Evolutionary conservation across 2,888 invertebrate species (phyloP), one percentile per base, ranked within the genome.

Genomic region (Stenchaetothrips biformis): DNA sequence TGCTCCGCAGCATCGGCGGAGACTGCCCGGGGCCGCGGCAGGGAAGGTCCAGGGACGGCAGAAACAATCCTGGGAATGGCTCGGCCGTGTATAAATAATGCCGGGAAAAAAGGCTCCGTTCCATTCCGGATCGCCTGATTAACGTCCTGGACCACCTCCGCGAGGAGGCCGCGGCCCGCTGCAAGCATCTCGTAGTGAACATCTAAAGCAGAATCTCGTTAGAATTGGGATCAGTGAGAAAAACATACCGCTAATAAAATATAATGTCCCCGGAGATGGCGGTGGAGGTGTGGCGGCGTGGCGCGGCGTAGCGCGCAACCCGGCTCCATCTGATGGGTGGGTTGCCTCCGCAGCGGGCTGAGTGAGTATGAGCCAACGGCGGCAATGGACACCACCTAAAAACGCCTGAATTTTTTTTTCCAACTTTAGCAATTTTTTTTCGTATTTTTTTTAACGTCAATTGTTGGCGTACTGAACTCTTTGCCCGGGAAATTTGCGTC

Each of bases 201-300:
- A 74, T 74, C 67, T 74, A 74, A 74, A 74, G 67, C 67, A 74
- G 67, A 74, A 74, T 74, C 67, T 74, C 67, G 67, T 74, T 74
- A 74, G 67, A 74, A 74, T 74, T 74, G 21, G 67, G 25, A 74
- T 74, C 67, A 74, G 67, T 25, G 67, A 74, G 67, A 74, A 74
- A 74, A 74, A 74, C 67, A 74, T 21, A 74, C 67, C 67, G 25
- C 67, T 74, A 74, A 74, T 74, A 74, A 74, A 74, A 74, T 74
- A 74, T 74, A 74, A 74, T 74, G 67, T 74, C 67, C 67, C 67
- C 67, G 67, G 67, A 21, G 21, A 74, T 74, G 67, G 67, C 67
- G 67, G 67, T 21, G 67, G 67, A 67, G 67, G 67, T 67, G 67
- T 74, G 67, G 67, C 67, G 67, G 67, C 53, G 8, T 53, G 53